A percentile compares a stretch with the other conserved stretches of the same genome.
phyloP scores from a whole-genome alignment of 2,797 vertebrate genomes.

The Streptopelia turtur region DNA sequence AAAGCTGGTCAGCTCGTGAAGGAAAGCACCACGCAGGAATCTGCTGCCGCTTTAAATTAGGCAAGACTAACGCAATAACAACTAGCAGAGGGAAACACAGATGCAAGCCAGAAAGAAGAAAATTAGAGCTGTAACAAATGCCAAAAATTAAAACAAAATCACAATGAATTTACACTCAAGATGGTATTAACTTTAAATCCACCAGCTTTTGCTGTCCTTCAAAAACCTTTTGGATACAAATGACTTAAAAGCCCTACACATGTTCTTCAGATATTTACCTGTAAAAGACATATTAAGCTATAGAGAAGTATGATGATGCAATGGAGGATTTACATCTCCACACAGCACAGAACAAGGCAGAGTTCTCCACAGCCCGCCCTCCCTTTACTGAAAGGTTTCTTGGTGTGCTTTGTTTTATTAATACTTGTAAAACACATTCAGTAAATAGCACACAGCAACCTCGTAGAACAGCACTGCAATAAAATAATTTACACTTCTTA shows the following conservation, averaged over 20 bases:
- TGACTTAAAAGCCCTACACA: not conserved
- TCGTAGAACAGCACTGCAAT: not conserved
- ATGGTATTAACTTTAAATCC: not conserved
- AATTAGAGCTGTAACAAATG: not conserved
- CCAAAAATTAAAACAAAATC: not conserved
- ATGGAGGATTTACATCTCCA: not conserved
- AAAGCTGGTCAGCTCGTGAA: not conserved
- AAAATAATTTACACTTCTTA: not conserved
- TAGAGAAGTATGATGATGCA: rapidly evolving
- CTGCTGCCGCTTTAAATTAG: not conserved
- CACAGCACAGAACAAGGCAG: not conserved
- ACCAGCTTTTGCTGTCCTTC: not conserved
- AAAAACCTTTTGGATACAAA: not conserved
- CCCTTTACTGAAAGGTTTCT: not conserved
- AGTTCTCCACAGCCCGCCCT: not conserved
- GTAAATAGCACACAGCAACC: not conserved
- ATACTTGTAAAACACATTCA: not conserved
- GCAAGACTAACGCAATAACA: not conserved
- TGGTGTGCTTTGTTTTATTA: not conserved
- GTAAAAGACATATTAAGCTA: not conserved
- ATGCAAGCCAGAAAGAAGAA: not conserved
- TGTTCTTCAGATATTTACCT: not conserved
- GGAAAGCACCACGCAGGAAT: not conserved
- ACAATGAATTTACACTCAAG: not conserved
- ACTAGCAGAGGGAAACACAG: not conserved